Evolutionary conservation across 2,888 invertebrate species (phyloP), one percentile per base, ranked within the genome.

Genomic region (Blomia tropicalis): DNA sequence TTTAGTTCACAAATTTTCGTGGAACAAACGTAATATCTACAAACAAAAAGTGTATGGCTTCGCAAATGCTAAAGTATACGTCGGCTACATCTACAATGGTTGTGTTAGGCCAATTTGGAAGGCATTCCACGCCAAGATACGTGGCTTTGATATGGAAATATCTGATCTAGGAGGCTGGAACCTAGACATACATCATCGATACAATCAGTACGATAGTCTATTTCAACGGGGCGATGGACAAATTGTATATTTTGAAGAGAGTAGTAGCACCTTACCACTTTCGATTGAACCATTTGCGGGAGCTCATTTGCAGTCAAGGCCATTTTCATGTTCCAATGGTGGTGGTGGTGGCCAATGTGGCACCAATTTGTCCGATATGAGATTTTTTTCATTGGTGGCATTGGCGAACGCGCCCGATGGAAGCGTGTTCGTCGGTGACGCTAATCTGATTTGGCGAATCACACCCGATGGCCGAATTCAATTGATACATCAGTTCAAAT

Each of bases 101-200:
- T 95, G 96, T 73, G 84, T 84, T 70, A 84, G 86, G 71, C 82
- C 91, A 47, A 87, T 95, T 69, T 98, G 96, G 96, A 89, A 91
- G 71, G 87, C 87, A 27, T 89, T 92, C 73, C 90, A 91, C 1
- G 91, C 92, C 0, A 91, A 90, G 69, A 76, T 98, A 53, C 43
- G 60, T 11, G 95, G 95, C 29, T 92, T 89, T 75, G 93, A 93
- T 74, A 89, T 95, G 58, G 90, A 90, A 71, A 92, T 93, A 67
- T 92, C 95, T 0, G 92, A 93, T 73, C 87, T 95, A 59, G 95
- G 95, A 1, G 92, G 91, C 54, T 98, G 95, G 95, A 92, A 95
- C 59, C 77, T 99, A 62, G 89, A 96, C 73, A 89, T 95, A 66
- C 95, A 96, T 75, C 96, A 99, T 75, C 90, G 93, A 74, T 95